Base-by-base conservation (phyloP, 2,113 vertebrate genomes). In the Garra rufa region DNA sequence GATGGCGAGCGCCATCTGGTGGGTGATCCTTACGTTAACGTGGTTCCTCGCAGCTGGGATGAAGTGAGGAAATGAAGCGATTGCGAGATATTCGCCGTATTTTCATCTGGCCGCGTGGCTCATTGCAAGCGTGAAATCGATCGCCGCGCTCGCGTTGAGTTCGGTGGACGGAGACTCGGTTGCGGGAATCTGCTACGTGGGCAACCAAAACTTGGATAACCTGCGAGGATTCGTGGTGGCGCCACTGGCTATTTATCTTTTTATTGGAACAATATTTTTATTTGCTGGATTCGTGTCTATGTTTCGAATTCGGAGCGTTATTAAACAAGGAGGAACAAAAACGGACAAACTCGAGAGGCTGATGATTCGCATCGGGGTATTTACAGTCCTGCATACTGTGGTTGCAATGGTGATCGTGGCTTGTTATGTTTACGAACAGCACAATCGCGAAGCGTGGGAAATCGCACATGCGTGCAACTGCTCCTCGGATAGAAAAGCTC, bases 81-180 rank as follows among this genome's bases (percentile, higher is more conserved):
- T 97, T 38, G 97, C 96, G 0, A 94, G 96, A 84, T 98, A 97
- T 55, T 95, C 97, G 0, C 97, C 97, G 91, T 98, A 99, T 76
- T 99, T 98, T 88, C 97, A 99, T 90, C 83, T 99, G 90, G 97
- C 97, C 0, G 97, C 97, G 26, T 99, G 97, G 97, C 94, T 98
- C 46, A 94, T 99, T 84, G 97, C 98, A 87, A 98, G 97, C 30
- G 94, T 97, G 84, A 97, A 99, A 89, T 97, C 96, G 79, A 97
- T 98, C 0, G 96, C 96, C 0, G 97, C 96, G 75, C 81, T 99
- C 87, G 98, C 97, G 0, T 94, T 99, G 65, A 97, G 97, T 79
- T 97, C 97, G 0, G 97, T 99, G 88, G 98, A 99, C 46, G 98
- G 97, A 0, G 98, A 99, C 92, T 95, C 97, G 0, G 96, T 99